Conservation (phyloP, 2,113 vertebrate genomes). For the Leptosomus discolor region DNA sequence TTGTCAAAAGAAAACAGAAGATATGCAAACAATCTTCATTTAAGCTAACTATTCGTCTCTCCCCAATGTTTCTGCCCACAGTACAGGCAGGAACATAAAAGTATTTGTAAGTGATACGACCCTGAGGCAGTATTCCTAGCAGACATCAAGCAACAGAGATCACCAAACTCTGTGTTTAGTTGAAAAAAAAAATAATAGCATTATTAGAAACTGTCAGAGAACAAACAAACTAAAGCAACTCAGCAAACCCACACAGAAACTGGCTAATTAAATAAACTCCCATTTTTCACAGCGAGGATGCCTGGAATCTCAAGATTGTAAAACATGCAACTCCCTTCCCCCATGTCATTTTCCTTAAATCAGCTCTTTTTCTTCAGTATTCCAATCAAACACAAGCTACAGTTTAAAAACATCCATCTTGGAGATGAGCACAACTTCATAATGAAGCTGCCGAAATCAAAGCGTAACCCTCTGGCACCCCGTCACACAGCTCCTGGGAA, state of each 20-base stretch:
- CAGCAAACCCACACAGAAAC: slow-evolving; percentile 32
- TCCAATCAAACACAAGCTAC: neutral
- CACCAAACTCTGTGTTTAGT: neutral
- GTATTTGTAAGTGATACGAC: neutral
- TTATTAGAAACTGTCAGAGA: neutral
- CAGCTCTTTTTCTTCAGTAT: slow-evolving; percentile 1
- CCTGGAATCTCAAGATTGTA: slow-evolving; percentile 12
- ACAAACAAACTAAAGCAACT: slow-evolving; percentile 26
- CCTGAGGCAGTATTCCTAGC: neutral
- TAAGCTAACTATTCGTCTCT: neutral
- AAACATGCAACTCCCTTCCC: neutral
- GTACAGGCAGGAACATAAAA: neutral
- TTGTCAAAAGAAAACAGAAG: neutral
- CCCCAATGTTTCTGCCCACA: neutral
- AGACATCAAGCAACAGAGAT: neutral
- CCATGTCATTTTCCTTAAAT: neutral
- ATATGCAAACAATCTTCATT: neutral
- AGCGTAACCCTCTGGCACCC: neutral
- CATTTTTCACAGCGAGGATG: neutral
- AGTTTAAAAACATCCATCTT: neutral
- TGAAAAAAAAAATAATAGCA: neutral
- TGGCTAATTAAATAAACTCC: slow-evolving; percentile 4
- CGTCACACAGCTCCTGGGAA: neutral
- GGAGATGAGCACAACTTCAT: neutral
- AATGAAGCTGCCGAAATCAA: neutral